Conservation (phyloP, 1,140 invertebrate genomes). For the Leucophenga varia region DNA sequence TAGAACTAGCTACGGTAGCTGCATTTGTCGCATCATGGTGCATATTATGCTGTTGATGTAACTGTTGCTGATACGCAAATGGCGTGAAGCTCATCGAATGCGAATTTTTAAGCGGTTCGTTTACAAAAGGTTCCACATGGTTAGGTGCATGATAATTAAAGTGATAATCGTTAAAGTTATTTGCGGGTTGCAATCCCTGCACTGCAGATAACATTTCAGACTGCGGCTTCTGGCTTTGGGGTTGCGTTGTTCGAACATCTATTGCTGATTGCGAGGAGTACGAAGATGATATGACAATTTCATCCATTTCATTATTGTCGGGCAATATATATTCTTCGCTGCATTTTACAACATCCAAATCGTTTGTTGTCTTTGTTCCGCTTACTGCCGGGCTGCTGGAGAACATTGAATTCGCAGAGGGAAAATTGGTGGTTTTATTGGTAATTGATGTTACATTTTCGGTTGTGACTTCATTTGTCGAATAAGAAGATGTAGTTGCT, state of each 20-base stretch:
- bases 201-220: constrained; percentile 4
- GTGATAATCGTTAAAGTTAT: constrained; percentile 34
- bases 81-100: constrained; percentile 29
- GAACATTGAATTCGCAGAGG: constrained; percentile 43
- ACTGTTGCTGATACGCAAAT: constrained; percentile 30
- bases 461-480: too few species aligned
- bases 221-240: constrained; percentile 3
- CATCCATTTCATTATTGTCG: constrained; percentile 37
- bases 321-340: constrained; percentile 45
- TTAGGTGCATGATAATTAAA: constrained; percentile 33
- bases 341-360: constrained; percentile 13
- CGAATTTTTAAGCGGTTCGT: too few species aligned
- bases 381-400: constrained; percentile 23
- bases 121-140: too few species aligned
- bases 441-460: not conserved
- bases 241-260: constrained; percentile 7
- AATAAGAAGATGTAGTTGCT: not conserved
- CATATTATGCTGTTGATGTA: constrained; percentile 23
- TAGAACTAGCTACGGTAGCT: constrained; percentile 42
- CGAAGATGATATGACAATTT: constrained; percentile 50
- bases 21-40: constrained; percentile 46
- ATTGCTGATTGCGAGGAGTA: constrained; percentile 30
- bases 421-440: constrained; percentile 18
- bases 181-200: constrained; percentile 7
- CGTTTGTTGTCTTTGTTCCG: not conserved